A percentile compares a stretch with the other conserved stretches of the same genome.
Evolutionary conservation across 1,140 invertebrate species (phyloP).

Genomic region (Euwallacea fornicatus): DNA sequence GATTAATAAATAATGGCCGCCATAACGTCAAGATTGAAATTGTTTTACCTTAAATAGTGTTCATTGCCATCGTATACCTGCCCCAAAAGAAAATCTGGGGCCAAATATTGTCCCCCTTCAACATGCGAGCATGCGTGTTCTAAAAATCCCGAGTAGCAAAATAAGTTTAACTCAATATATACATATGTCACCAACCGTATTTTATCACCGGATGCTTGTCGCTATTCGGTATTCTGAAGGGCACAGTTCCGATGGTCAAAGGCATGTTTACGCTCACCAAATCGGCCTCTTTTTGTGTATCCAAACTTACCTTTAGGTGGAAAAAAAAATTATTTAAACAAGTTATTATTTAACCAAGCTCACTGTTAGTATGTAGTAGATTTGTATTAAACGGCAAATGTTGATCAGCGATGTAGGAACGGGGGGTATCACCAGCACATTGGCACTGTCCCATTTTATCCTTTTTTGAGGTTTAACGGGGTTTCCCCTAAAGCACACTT

Average conservation of each 20-base stretch:
- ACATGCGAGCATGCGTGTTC: constrained; percentile 72
- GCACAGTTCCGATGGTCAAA: constrained; percentile 79
- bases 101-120: constrained; percentile 80
- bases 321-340: constrained; percentile 37
- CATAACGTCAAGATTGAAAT: not conserved
- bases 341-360: constrained; percentile 37
- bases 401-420: constrained; percentile 77
- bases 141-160: constrained; percentile 49
- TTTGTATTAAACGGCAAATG: constrained; percentile 75
- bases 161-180: not conserved
- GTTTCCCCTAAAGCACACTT: constrained; percentile 57
- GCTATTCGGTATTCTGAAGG: constrained; percentile 76
- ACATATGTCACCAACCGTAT: constrained; percentile 63
- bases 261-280: constrained; percentile 78
- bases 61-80: constrained; percentile 79
- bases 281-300: constrained; percentile 73
- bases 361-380: constrained; percentile 80
- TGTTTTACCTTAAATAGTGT: constrained; percentile 49
- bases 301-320: constrained; percentile 64
- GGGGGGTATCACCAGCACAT: constrained; percentile 72
- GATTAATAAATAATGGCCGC: not conserved
- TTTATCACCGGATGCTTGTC: constrained; percentile 65
- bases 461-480: constrained; percentile 63
- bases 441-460: constrained; percentile 68
- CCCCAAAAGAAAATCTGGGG: constrained; percentile 78